Evolutionary conservation across 2,797 vertebrate species (phyloP).

Genomic region (Mormyrus proboscirostris): DNA sequence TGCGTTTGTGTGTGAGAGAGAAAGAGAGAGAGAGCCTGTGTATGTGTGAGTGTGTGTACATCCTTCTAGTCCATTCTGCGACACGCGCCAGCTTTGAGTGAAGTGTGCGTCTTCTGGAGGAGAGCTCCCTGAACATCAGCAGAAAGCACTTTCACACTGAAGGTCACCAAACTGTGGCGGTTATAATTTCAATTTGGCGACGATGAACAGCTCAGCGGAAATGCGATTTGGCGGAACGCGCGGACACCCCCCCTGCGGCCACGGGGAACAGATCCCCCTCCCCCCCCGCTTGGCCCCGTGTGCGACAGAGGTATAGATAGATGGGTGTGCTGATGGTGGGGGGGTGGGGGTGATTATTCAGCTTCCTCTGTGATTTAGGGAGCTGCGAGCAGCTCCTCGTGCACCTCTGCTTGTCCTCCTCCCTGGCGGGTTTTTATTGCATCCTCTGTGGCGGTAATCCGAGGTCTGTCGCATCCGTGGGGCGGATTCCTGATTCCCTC

Average conservation of each 20-base stretch:
- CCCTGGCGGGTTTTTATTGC: conserved; percentile 11
- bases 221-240: not conserved
- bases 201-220: not conserved
- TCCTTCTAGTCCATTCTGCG: not conserved
- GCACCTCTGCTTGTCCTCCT: not conserved
- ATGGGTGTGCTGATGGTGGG: not conserved
- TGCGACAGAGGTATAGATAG: not conserved
- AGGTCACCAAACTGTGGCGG: not conserved
- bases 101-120: not conserved
- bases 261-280: not conserved
- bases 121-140: not conserved
- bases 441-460: not conserved
- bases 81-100: not conserved
- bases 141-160: conserved; percentile 7
- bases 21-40: not conserved
- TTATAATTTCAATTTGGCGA: conserved; percentile 9
- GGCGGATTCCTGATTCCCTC: conserved; percentile 12
- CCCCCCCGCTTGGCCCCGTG: not conserved
- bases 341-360: not conserved
- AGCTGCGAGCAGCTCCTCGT: not conserved
- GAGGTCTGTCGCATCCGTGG: not conserved
- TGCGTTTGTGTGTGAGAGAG: not conserved
- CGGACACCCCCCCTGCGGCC: not conserved
- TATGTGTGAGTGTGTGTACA: not conserved
- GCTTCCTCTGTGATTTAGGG: not conserved